A percentile compares a stretch with the other conserved stretches of the same genome.
Conservation (phyloP, 2,888 invertebrate species). For the Protonemura montana region DNA sequence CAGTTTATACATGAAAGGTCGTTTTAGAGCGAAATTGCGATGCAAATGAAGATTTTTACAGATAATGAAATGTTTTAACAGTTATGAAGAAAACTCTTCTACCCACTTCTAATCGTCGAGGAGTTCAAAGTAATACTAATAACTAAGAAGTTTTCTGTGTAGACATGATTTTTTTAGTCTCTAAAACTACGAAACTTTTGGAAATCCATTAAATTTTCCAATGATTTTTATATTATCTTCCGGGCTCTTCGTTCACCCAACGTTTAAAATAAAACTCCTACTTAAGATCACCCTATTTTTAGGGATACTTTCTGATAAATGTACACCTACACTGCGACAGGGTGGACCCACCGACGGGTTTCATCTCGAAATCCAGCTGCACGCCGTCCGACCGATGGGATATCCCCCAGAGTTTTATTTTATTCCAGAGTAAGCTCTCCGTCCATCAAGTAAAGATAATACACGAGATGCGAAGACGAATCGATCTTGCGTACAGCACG, state of each 20-base stretch:
- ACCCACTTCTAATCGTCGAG: no score
- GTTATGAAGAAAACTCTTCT: no score
- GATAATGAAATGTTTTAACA: no score
- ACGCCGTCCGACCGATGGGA: neutral
- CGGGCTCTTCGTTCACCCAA: neutral
- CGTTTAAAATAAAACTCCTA: neutral
- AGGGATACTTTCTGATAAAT: neutral
- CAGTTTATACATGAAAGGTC: no score
- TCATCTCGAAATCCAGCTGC: neutral
- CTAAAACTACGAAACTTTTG: neutral
- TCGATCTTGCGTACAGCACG: neutral
- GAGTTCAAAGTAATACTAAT: no score
- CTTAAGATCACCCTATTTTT: neutral
- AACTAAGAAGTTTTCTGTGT: no score
- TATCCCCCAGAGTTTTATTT: conserved; percentile 25
- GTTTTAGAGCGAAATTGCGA: no score
- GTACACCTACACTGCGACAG: neutral
- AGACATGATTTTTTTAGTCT: no score
- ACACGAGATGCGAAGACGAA: neutral
- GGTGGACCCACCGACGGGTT: neutral
- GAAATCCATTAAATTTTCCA: neutral
- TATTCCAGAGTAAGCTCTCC: conserved; percentile 26
- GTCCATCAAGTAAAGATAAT: conserved; percentile 25
- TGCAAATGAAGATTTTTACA: no score
- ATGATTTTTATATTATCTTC: neutral